These are phyloP conservation scores for Characodon lateralis DNA, from an alignment of 2,797 vertebrate species.

Conservation along the genomic window DNA sequence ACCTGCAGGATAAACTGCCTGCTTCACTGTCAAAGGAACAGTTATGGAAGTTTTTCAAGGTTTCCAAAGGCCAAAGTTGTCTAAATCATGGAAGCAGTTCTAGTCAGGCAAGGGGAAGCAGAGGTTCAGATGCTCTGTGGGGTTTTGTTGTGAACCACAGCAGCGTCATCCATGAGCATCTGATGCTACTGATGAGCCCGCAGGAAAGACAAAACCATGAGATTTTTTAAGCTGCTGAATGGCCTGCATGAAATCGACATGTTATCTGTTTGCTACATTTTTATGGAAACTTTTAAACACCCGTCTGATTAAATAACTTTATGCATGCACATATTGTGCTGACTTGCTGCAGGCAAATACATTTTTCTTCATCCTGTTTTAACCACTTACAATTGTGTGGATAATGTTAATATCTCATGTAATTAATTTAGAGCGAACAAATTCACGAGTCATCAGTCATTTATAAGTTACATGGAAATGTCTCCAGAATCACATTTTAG, in stretches of 20 bases:
- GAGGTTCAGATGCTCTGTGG: too few species aligned
- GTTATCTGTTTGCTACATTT: not conserved
- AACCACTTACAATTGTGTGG: not conserved
- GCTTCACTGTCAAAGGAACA: not conserved
- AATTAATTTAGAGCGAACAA: not conserved
- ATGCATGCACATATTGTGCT: not conserved
- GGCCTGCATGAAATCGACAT: not conserved
- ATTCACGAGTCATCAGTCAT: not conserved
- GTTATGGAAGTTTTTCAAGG: not conserved
- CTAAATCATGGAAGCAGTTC: not conserved
- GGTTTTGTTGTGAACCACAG: too few species aligned
- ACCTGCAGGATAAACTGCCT: not conserved
- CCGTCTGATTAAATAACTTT: not conserved
- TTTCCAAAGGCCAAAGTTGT: not conserved
- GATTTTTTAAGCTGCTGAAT: not conserved
- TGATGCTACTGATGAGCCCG: not conserved
- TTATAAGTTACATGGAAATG: not conserved
- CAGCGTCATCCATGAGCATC: not conserved
- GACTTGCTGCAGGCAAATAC: not conserved
- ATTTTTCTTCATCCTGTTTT: not conserved
- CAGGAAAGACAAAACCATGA: not conserved
- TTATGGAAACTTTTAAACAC: not conserved
- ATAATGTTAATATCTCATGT: not conserved
- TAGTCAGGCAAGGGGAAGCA: not conserved
- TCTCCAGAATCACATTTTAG: not conserved